Evolutionary conservation across 2,113 vertebrate species (phyloP).

Genomic region (Cercocebus atys): DNA sequence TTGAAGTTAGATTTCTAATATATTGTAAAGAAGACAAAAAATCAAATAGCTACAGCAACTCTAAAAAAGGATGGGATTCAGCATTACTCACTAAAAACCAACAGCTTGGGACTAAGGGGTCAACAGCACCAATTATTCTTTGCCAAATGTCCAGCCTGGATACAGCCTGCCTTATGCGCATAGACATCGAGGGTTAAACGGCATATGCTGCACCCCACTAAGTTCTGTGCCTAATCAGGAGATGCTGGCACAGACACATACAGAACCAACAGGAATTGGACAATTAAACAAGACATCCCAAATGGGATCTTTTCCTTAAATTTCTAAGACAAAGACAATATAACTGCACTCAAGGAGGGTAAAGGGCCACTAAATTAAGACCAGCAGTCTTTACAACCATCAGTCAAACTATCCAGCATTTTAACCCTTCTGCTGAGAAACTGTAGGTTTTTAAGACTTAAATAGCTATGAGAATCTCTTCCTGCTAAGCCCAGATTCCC

Average conservation of each 20-base stretch:
- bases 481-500: not conserved
- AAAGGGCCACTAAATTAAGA: constrained; percentile 1
- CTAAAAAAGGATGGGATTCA: not conserved
- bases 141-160: not conserved
- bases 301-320: constrained; percentile 16
- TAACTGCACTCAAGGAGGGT: constrained; percentile 8
- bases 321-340: constrained; percentile 49
- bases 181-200: not conserved
- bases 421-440: constrained; percentile 39
- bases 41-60: constrained; percentile 24
- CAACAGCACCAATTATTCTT: not conserved
- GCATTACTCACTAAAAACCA: constrained; percentile 12
- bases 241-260: not conserved
- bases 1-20: constrained; percentile 16
- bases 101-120: not conserved
- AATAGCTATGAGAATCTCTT: constrained; percentile 47
- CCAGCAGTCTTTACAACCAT: not conserved
- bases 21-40: constrained; percentile 32
- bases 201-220: not conserved
- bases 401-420: not conserved
- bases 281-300: constrained; percentile 25
- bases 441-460: not conserved
- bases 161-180: not conserved
- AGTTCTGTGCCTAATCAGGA: not conserved
- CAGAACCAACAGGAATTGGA: not conserved